Evolutionary conservation across 2,888 invertebrate genomes (phyloP), one percentile per base, ranked within the genome.

Genomic region (Corbicula japonica): DNA sequence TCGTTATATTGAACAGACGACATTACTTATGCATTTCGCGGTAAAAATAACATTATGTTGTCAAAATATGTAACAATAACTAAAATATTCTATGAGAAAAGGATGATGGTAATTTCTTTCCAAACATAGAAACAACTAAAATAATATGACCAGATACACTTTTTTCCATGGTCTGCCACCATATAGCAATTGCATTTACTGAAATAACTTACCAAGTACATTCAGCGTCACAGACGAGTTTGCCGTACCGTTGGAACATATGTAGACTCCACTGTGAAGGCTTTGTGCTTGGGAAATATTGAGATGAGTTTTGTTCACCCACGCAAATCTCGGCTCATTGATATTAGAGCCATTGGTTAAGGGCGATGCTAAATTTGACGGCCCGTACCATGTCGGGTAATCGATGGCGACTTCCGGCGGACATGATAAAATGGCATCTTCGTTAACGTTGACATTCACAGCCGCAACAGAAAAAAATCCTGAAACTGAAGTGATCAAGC

Each of bases 161-260:
- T n/a, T n/a, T n/a, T n/a, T n/a, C n/a, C n/a, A n/a, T n/a, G n/a
- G n/a, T n/a, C n/a, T n/a, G n/a, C n/a, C n/a, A n/a, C n/a, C n/a
- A n/a, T n/a, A n/a, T n/a, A n/a, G n/a, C n/a, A n/a, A n/a, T n/a
- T n/a, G n/a, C n/a, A n/a, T n/a, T n/a, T n/a, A n/a, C n/a, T n/a
- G n/a, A n/a, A n/a, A n/a, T 1, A 52, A 54, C 66, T 66, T n/a
- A 66, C 66, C 41, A n/a, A 66, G 28, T 12, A 66, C 66, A 30
- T 54, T 66, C 1, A 66, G 34, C 1, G 35, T n/a, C 18, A 38
- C 21, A n/a, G 38, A 52, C 28, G 41, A 18, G 2, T 41, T 54
- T 41, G 38, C 66, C 5, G 18, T 52, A 38, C 54, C 66, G 21
- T 23, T 10, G 10, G 54, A 28, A 28, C 66, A 66, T 41, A 28